Base-by-base conservation (phyloP, 2,888 invertebrate genomes). In the Itoplectis maculator region DNA sequence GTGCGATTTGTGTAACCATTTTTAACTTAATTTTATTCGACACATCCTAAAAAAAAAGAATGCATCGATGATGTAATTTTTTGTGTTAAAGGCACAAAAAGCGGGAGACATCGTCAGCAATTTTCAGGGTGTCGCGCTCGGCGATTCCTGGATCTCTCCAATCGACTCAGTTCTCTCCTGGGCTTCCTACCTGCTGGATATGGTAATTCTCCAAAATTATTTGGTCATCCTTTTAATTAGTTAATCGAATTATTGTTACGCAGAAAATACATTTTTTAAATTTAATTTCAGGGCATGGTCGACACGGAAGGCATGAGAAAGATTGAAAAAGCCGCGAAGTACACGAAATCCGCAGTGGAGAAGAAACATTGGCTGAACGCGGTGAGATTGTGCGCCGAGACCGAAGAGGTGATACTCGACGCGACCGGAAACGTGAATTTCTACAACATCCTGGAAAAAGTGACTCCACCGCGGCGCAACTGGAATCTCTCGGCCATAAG, bases 61-160 rank as follows among this genome's bases (percentile, higher is more conserved):
- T n/a, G n/a, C n/a, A n/a, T 15, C 8, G 20, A 79, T 65, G 56
- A 54, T 59, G 63, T 29, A 29, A 29, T 68, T 20, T 65, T 69
- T 45, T 11, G 59, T 42, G 66, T 88, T 89, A 5, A 89, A 96
- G 95, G 96, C 95, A 15, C 95, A 96, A 87, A 89, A 94, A 84
- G 92, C 92, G 0, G 95, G 95, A 0, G 94, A 94, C 42, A 94
- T 97, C 37, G 93, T 93, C 59, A 95, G 96, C 47, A 96, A 96
- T 87, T 94, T 98, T 66, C 94, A 94, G 88, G 98, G 98, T 0
- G 95, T 98, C 23, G 96, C 95, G 0, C 94, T 98, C 92, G 98
- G 98, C 0, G 98, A 98, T 92, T 95, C 97, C 0, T 98, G 98
- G 98, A 97, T 98, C 83, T 96, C 96, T 0, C 97, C 98, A 0